Conservation (phyloP, 2,888 invertebrate species). For the Aquatica leii region DNA sequence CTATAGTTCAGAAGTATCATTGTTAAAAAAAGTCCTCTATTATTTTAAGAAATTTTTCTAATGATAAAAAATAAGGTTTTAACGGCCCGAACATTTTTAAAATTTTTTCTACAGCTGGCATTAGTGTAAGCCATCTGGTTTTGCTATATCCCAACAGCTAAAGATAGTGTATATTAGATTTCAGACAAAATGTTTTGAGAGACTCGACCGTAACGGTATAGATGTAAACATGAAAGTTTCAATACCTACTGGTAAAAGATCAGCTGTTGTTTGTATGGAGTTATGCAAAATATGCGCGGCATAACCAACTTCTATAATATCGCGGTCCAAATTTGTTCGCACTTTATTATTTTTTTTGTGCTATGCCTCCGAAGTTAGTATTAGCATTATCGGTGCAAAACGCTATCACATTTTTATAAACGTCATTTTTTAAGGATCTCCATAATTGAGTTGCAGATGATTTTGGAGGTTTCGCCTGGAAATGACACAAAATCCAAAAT, state of each 20-base stretch:
- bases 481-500: constrained; percentile 17
- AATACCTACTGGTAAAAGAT: neutral
- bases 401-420: constrained; percentile 29
- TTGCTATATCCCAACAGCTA: constrained; percentile 3
- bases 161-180: constrained; percentile 16
- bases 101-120: constrained; percentile 5
- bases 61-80: neutral
- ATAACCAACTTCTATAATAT: constrained; percentile 1
- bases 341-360: constrained; percentile 19
- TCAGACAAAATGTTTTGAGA: neutral
- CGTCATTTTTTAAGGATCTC: neutral
- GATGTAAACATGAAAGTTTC: neutral
- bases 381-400: too few species aligned
- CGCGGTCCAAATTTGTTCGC: neutral
- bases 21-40: constrained; percentile 10
- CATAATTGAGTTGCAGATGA: neutral
- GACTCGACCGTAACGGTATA: neutral
- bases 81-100: constrained; percentile 1
- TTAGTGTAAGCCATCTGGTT: constrained; percentile 2
- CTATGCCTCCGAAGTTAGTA: too few species aligned
- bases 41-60: neutral
- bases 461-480: neutral
- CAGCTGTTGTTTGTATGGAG: neutral
- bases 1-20: neutral
- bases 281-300: constrained; percentile 6